Evolutionary conservation across 2,797 vertebrate species (phyloP), one percentile per base, ranked within the genome.

Genomic region (Crenuchus spilurus): DNA sequence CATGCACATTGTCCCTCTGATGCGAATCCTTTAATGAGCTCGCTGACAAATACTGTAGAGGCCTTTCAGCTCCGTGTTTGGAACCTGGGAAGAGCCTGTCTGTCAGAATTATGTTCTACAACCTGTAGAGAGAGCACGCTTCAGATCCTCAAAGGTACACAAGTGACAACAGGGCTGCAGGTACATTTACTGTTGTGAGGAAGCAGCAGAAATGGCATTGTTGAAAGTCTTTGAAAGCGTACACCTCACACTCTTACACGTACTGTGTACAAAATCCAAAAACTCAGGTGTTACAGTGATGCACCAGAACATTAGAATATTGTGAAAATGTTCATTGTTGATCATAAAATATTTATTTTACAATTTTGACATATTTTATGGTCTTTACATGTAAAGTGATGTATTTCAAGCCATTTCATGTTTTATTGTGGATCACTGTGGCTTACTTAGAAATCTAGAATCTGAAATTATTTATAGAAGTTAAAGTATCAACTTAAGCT

Each of bases 21-120:
- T 74, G 66, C 49, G 64, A 54, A 62, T 78, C 52, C 39, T 57
- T 75, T 80, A 78, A 82, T 68, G 70, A 82, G 80, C 66, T 67
- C 65, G 24, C 71, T 74, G 70, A 70, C 79, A 79, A 75, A 81
- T 70, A 70, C 67, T 54, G 75, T 72, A 41, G 65, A 70, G 37
- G 67, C 33, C 39, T 73, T 55, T 52, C 52, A 48, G 20, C 39
- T 41, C 4, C 22, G 16, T 31, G 37, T 71, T 37, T 68, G 55
- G 9, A 71, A 60, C 35, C 39, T 13, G 49, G 62, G 69, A 63
- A 78, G 54, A 75, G 28, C 46, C 39, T 75, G 67, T 75, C 72
- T 79, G 70, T 63, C 62, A 74, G 55, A 76, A 71, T 75, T 61
- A 73, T 60, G 20, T 62, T 22, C 52, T 55, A 42, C 31, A 28